A percentile compares a stretch with the other conserved stretches of the same genome.
Evolutionary conservation across 2,797 vertebrate genomes (phyloP).

Genomic region (Acrossocheilus wenchowensis): DNA sequence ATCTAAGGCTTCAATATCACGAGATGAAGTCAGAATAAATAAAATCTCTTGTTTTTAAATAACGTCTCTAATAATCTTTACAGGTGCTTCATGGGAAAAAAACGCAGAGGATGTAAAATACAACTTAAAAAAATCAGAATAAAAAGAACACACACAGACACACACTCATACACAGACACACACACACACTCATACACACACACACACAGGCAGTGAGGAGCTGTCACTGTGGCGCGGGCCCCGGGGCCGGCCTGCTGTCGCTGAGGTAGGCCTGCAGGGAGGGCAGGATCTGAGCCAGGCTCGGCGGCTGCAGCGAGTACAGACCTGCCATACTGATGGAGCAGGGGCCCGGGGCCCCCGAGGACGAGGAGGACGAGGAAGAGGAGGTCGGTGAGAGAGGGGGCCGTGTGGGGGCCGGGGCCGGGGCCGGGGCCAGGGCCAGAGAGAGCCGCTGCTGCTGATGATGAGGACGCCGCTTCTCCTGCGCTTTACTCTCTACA

Average conservation of each 20-base stretch:
- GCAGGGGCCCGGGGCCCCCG: constrained; percentile 78
- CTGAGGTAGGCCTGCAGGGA: constrained; percentile 73
- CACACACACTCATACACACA: background rate
- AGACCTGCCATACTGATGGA: constrained; percentile 87
- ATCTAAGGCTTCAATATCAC: background rate
- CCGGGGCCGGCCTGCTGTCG: constrained; percentile 58
- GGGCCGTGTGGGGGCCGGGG: constrained; percentile 65
- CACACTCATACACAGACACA: background rate
- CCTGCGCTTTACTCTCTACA: constrained; percentile 83
- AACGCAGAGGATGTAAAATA: background rate
- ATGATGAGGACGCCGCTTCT: constrained; percentile 84
- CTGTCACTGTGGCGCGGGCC: constrained; percentile 60
- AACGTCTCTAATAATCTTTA: background rate
- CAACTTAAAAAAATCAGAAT: background rate
- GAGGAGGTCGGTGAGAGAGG: constrained; percentile 69
- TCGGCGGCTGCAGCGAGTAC: constrained; percentile 78
- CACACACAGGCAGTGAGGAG: constrained; percentile 55
- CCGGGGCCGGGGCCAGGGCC: background rate
- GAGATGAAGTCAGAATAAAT: background rate
- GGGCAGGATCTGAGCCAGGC: constrained; percentile 75
- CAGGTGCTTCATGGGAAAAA: background rate
- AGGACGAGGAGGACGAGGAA: constrained; percentile 67
- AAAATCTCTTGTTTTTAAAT: background rate
- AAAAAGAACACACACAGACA: background rate
- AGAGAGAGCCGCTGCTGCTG: constrained; percentile 82